Percentiles rank a stretch among this genome's conserved stretches.
phyloP scores from a whole-genome alignment of 2,888 invertebrate genomes.

The Teinopalpus imperialis region DNA sequence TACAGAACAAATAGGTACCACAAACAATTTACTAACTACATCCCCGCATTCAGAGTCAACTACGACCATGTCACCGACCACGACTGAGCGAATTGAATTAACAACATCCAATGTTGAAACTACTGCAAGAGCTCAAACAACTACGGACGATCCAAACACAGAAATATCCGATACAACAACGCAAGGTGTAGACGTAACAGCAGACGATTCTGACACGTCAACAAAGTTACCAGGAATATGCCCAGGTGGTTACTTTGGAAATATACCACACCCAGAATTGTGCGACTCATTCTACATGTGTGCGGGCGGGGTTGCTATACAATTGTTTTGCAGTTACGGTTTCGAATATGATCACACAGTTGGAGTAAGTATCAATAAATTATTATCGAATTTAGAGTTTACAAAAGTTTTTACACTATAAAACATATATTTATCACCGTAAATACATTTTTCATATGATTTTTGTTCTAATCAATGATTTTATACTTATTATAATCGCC shows the following conservation, averaged over 20 bases:
- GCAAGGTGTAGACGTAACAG: neutral
- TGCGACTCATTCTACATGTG: conserved; percentile 49
- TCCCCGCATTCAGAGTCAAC: too few relatives aligned
- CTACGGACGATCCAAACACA: neutral
- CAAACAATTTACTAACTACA: too few relatives aligned
- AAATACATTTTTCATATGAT: too few relatives aligned
- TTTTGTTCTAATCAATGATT: too few relatives aligned
- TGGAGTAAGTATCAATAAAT: conserved; percentile 29
- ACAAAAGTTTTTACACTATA: too few relatives aligned
- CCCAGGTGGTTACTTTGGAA: conserved; percentile 38
- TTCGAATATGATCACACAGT: conserved; percentile 36
- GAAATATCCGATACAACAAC: neutral
- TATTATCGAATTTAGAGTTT: too few relatives aligned
- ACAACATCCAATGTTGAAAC: too few relatives aligned
- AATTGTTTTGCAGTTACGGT: conserved; percentile 33
- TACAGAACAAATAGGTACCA: too few relatives aligned
- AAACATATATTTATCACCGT: too few relatives aligned
- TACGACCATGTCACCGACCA: too few relatives aligned
- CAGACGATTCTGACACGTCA: neutral
- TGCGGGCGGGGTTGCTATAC: conserved; percentile 28
- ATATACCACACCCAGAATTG: conserved; percentile 41
- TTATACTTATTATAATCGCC: too few relatives aligned
- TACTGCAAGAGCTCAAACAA: neutral
- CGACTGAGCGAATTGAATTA: too few relatives aligned
- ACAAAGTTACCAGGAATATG: conserved; percentile 30